phyloP scores from a whole-genome alignment of 2,113 vertebrate species.

The Chloropsis hardwickii region DNA sequence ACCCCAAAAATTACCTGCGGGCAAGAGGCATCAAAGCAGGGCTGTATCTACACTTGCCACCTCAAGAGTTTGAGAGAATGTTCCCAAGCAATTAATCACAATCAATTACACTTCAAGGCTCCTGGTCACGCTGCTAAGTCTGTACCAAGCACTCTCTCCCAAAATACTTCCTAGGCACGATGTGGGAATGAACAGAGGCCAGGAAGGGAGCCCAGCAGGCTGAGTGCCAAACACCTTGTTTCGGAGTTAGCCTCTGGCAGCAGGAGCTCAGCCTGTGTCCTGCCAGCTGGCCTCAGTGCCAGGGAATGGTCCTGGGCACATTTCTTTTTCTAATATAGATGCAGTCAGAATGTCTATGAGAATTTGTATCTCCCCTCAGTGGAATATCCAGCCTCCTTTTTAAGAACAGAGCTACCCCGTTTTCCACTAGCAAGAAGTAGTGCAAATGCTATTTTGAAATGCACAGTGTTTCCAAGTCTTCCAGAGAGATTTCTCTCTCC shows the following conservation, averaged over 20 bases:
- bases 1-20: background rate
- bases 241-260: background rate
- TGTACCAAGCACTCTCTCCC: background rate
- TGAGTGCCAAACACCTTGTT: background rate
- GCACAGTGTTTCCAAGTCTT: background rate
- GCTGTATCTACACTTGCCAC: background rate
- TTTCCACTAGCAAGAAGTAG: background rate
- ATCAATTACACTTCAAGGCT: background rate
- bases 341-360: constrained; percentile 15
- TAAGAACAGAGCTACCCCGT: background rate
- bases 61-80: background rate
- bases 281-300: background rate
- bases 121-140: background rate
- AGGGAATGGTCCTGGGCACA: background rate
- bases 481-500: background rate
- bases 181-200: background rate
- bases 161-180: background rate
- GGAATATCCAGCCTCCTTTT: constrained; percentile 24
- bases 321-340: constrained; percentile 13
- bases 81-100: background rate
- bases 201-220: background rate
- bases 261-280: background rate
- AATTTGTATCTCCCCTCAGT: background rate
- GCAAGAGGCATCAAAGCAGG: background rate
- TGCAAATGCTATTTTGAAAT: background rate